Base-by-base conservation (phyloP, 1,140 invertebrate genomes). In the Lepidotrigona ventralis region DNA sequence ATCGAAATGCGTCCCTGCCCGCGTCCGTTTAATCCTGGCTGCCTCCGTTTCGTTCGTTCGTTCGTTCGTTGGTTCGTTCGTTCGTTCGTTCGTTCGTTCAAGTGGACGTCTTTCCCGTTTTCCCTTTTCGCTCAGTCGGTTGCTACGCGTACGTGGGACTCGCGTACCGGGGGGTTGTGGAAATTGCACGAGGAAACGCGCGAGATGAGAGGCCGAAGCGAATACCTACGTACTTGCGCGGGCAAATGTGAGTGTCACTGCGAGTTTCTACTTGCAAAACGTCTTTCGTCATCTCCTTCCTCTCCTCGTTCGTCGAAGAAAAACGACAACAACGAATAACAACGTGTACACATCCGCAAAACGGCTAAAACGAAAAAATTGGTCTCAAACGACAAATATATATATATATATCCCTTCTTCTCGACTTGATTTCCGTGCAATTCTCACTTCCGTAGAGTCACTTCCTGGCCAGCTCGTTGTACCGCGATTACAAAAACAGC, bases 1-100 rank as follows among this genome's bases (percentile, higher is more conserved):
- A 26, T 54, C 79, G 78, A 83, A 46, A 46, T 46, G 39, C 72
- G 74, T 58, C 54, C 21, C 15, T 39, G 33, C 29, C 29, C 68
- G 19, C 26, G 5, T 46, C 51, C 51, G n/a, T 54, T 72, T 72
- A 72, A 72, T 72, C 51, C 11, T 29, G 9, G 46, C 11, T 33
- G 69, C 39, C 6, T 70, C 17, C 19, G 23, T 72, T 53, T 6
- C 51, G n/a, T 54, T 54, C 29, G 9, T 23, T 73, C 53, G 23
- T 39, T 39, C 33, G 33, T 53, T 12, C 51, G n/a, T 54, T 54
- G 21, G 11, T 23, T 73, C 53, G n/a, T 54, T 54, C 29, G 9
- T 23, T 73, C 53, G 23, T 39, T 39, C 33, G 33, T 53, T 12
- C 51, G n/a, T 54, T 54, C 29, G 11, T 23, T 73, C 53, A 15